Base-by-base conservation (phyloP, 2,888 invertebrate species). In the Polymixis lichenea region DNA sequence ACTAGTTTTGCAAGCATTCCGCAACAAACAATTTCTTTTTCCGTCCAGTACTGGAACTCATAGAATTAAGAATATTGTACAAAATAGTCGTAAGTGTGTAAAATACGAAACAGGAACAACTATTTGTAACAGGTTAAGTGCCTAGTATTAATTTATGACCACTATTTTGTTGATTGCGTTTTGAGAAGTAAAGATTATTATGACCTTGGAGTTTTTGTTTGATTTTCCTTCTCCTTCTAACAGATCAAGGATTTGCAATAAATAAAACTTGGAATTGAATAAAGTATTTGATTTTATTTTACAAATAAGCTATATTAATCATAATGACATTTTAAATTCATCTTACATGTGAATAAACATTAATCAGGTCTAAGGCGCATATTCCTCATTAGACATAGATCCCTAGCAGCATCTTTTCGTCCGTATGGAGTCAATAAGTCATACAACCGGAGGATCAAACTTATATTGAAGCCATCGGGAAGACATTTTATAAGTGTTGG, bases 361-460 rank as follows among this genome's bases (percentile, higher is more conserved):
- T 90, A 97, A 75, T 96, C 96, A 32, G 97, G 97, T 89, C 97
- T 97, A 53, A 98, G 95, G 87, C 97, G 97, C 96, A 98, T 98
- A 94, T 98, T 98, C 82, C 98, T 97, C 89, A 98, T 97, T 90
- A 99, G 97, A 92, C 99, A 99, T 77, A 99, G 96, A 93, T 99
- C 99, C 89, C 98, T 97, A 0, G 99, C 98, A 72, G 98, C 98
- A 77, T 98, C 98, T 91, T 98, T 98, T 75, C 99, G 97, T 1
- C 99, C 99, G 72, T 97, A 97, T 32, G 97, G 94, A 32, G 98
- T 97, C 69, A 97, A 97, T 67, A 99, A 97, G 94, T 99, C 99
- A 93, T 99, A 98, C 80, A 98, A 95, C 90, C 98, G 97, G 68
- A 98, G 95, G 79, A 98, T 96, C 73, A 98, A 95, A 83, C 98